phyloP scores from a whole-genome alignment of 2,797 vertebrate genomes.

The Micrastur ruficollis region DNA sequence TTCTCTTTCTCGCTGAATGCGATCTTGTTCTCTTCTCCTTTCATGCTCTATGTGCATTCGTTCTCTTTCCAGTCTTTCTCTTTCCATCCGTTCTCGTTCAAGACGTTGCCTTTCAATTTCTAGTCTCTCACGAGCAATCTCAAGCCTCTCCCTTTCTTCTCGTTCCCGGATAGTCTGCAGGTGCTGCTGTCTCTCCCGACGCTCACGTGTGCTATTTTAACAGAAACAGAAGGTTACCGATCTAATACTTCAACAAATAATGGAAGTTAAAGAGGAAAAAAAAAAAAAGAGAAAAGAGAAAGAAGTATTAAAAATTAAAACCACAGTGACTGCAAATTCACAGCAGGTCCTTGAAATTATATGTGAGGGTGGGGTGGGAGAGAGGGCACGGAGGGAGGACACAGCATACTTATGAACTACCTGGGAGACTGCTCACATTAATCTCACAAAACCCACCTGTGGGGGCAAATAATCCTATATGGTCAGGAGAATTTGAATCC shows the following conservation, averaged over 20 bases:
- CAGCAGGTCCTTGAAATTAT: background rate
- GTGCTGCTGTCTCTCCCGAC: constrained; percentile 86
- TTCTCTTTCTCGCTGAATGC: constrained; percentile 91
- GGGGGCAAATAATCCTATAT: background rate
- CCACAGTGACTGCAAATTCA: background rate
- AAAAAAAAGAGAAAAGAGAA: too few species aligned
- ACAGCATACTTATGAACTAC: fast-evolving
- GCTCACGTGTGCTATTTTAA: constrained; percentile 74
- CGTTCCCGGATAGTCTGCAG: constrained; percentile 90
- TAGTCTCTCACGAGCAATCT: constrained; percentile 87
- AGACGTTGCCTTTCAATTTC: constrained; percentile 90
- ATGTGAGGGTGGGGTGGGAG: too few species aligned
- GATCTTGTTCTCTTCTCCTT: constrained; percentile 89
- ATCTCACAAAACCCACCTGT: background rate
- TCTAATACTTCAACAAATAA: background rate
- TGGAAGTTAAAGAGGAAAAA: background rate
- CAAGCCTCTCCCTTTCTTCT: constrained; percentile 87
- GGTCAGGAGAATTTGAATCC: background rate
- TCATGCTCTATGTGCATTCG: constrained; percentile 91
- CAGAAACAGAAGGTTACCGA: background rate
- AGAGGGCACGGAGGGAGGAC: background rate
- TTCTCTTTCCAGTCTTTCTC: constrained; percentile 91
- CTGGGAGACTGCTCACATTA: background rate
- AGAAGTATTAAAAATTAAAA: background rate
- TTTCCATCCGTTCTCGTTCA: constrained; percentile 90